phyloP scores from a whole-genome alignment of 2,888 invertebrate species.

The Strigamia transsilvanica region DNA sequence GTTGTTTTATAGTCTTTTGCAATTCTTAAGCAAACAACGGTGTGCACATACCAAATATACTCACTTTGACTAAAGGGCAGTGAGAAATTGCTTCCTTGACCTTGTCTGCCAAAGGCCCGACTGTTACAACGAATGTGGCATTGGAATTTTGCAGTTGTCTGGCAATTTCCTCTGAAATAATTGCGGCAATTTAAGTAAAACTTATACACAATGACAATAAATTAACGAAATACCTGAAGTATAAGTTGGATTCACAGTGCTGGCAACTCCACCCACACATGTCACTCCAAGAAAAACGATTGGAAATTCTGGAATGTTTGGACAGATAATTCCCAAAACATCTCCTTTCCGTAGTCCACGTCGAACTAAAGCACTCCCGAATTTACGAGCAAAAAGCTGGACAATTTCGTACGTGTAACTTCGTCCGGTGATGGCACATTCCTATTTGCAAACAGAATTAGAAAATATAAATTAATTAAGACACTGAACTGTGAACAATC shows the following conservation, averaged over 20 bases:
- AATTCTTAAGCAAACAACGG: too few relatives aligned
- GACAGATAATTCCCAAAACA: constrained; percentile 75
- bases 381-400: constrained; percentile 65
- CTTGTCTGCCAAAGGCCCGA: constrained; percentile 53
- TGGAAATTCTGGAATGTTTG: constrained; percentile 77
- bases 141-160: constrained; percentile 61
- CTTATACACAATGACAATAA: not conserved
- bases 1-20: not conserved
- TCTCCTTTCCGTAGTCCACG: constrained; percentile 72
- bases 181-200: constrained; percentile 1
- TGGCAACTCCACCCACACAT: constrained; percentile 66
- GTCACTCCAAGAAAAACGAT: constrained; percentile 58
- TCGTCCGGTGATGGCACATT: constrained; percentile 73
- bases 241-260: constrained; percentile 79
- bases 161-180: constrained; percentile 55
- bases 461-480: constrained; percentile 19
- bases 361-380: constrained; percentile 67
- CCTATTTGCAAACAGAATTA: constrained; percentile 37
- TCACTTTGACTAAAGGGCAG: constrained; percentile 55
- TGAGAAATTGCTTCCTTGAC: constrained; percentile 54
- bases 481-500: not conserved
- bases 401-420: constrained; percentile 73
- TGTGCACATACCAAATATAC: not conserved
- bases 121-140: constrained; percentile 66
- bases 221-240: constrained; percentile 69